Evolutionary conservation across 2,797 vertebrate genomes (phyloP), one percentile per base, ranked within the genome.

Genomic region (Champsocephalus gunnari): DNA sequence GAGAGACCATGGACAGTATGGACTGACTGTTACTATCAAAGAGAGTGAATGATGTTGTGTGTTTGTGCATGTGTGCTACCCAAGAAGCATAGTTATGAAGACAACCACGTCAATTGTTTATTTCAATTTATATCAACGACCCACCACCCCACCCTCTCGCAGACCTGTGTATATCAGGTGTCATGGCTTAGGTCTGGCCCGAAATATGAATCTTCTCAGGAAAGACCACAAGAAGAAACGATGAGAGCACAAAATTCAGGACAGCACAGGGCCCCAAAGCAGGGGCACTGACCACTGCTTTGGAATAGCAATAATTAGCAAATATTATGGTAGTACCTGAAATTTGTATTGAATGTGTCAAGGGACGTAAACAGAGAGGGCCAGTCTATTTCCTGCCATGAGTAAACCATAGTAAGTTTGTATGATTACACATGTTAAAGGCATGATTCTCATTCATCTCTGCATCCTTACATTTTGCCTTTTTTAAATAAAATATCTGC

Each of bases 1-100:
- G 91, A 95, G 91, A 90, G 94, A 95, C 87, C 70, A 51, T 86
- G 82, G 92, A 92, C 79, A 87, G 88, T 93, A 90, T 86, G 92
- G 92, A 95, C 81, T 88, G 94, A 90, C 89, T 89, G 92, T 93
- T 95, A 92, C 88, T 66, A 87, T 87, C 88, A 72, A 89, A 93
- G 73, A 91, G 88, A 91, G 87, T 87, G 88, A 90, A 86, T 92
- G 93, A 79, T 87, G 66, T 88, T 84, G 88, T 80, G 86, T 85
- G 87, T 84, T 74, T 88, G 77, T 84, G 83, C 79, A 79, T 82
- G 65, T 75, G 63, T 85, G 75, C 75, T 81, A 84, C 75, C 65
- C 49, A 73, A 79, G 24, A 51, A 86, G 66, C 65, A 71, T 82
- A 79, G 49, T 70, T 76, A 77, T 75, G 70, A 87, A 83, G 88